These are phyloP conservation scores for Pelmatolapia mariae DNA, from an alignment of 2,113 vertebrate species.

Conservation along the genomic window DNA sequence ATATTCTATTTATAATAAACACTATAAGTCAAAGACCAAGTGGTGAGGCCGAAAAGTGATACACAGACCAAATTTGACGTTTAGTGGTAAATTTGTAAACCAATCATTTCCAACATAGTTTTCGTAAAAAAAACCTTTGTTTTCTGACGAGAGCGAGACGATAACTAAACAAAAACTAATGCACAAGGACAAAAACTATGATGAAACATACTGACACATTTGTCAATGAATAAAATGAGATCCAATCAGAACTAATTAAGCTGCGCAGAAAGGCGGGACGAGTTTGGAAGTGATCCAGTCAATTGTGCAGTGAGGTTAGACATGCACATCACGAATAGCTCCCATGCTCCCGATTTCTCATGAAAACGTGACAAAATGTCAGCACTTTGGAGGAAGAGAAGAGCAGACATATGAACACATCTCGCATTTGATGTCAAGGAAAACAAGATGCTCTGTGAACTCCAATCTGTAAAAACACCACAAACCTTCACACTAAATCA, in stretches of 20 bases:
- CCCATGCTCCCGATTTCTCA: neutral
- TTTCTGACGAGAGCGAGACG: fast-evolving
- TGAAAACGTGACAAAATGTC: neutral
- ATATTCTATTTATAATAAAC: neutral
- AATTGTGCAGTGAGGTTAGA: neutral
- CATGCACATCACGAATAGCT: neutral
- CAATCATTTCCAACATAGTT: neutral
- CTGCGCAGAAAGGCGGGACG: neutral
- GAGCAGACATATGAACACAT: neutral
- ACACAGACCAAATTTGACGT: neutral
- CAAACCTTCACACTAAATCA: neutral
- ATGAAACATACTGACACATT: neutral
- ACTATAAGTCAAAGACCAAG: neutral
- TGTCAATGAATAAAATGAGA: neutral
- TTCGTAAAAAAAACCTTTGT: neutral
- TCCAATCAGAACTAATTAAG: neutral
- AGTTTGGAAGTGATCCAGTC: neutral
- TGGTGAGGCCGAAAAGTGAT: neutral
- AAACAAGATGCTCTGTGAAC: neutral
- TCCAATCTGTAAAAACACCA: neutral
- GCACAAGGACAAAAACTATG: neutral
- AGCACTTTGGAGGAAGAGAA: neutral
- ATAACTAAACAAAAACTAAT: neutral
- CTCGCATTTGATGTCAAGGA: neutral
- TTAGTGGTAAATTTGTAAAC: neutral